Base-by-base conservation (phyloP, 2,797 vertebrate genomes). In the Silurus aristotelis region DNA sequence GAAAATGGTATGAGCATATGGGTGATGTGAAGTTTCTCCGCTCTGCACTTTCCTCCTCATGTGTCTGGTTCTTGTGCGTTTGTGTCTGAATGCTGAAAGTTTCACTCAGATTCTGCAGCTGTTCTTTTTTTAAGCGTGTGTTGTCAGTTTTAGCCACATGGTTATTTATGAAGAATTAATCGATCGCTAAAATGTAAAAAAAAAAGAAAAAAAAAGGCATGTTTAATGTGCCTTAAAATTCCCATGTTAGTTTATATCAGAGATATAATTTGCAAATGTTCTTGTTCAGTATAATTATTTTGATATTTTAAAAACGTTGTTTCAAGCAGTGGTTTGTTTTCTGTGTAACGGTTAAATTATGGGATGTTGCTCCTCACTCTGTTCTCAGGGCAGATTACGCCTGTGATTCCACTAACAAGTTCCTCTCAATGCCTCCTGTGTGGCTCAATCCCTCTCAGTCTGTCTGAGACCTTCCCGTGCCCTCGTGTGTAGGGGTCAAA, bases 1-100 rank as follows among this genome's bases (percentile, higher is more conserved):
- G 89, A 98, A 98, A 92, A 96, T 97, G 97, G 97, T 97, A 96
- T 91, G 96, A 64, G 38, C 72, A 79, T 77, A 67, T n/a, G 48
- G 83, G n/a, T 10, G 58, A 25, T 66, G 64, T 66, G 22, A 5
- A 14, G 10, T n/a, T 25, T 13, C 6, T 52, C 1, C 48, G 10
- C 48, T 52, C 6, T 52, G 48, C 48, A 52, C 48, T 52, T 52
- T 52, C 48, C 6, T 52, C 6, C 48, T 7, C 48, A 10, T 52
- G 48, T 10, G 6, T 7, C 48, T 52, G 48, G 38, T 38, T 38
- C 38, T 38, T 22, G 67, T 38, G 67, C 38, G 64, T 27, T 12
- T 66, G 25, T 27, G 66, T 78, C 43, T 31, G 38, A 17, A 17
- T 46, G 7, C 6, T 25, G 12, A 58, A 46, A 46, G 19, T 46